These are phyloP conservation scores for Sisor rabdophorus DNA, from an alignment of 2,113 vertebrate genomes.

Conservation along the genomic window DNA sequence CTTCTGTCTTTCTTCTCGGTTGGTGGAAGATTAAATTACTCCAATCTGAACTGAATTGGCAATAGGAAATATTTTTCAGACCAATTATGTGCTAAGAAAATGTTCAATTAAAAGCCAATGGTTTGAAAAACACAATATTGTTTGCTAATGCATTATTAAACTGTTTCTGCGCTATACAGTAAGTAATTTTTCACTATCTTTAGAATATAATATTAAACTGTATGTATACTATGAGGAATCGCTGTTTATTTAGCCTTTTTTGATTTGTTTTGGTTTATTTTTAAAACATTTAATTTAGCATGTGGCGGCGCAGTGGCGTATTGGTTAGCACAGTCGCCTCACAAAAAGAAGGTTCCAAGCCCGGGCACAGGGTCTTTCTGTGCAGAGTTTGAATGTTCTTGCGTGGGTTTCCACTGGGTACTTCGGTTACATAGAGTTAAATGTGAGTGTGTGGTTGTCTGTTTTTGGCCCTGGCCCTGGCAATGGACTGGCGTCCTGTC, in stretches of 20 bases:
- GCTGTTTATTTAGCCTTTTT: background rate
- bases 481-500: too few species aligned
- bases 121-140: background rate
- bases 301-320: too few species aligned
- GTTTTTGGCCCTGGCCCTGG: too few species aligned
- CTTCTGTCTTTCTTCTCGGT: background rate
- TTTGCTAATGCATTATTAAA: background rate
- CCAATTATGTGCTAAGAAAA: background rate
- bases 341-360: too few species aligned
- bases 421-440: too few species aligned
- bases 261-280: background rate
- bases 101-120: background rate
- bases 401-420: too few species aligned
- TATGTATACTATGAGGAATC: background rate
- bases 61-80: background rate
- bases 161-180: background rate
- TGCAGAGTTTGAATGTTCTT: too few species aligned
- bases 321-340: too few species aligned
- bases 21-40: background rate
- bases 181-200: background rate
- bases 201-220: background rate
- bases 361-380: too few species aligned
- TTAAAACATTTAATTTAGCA: background rate
- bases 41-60: slow-evolving; percentile 6
- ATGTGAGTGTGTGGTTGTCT: too few species aligned